phyloP scores from a whole-genome alignment of 2,797 vertebrate species.

The Manis pentadactyla region DNA sequence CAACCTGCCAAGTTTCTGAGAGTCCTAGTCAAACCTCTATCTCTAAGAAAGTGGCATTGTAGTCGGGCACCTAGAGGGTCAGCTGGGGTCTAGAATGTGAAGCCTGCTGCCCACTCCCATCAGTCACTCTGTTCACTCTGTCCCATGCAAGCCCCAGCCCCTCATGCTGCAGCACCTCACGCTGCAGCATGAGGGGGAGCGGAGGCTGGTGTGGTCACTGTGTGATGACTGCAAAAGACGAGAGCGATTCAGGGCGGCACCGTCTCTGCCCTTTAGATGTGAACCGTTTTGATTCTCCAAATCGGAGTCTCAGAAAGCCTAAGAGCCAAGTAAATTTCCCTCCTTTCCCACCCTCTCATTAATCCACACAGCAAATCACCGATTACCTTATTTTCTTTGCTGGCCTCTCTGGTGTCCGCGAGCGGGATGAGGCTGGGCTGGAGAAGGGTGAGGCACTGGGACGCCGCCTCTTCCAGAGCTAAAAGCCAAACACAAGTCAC shows the following conservation, averaged over 20 bases:
- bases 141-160: too few relatives aligned
- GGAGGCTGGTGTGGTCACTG: neutral
- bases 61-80: too few relatives aligned
- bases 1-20: too few relatives aligned
- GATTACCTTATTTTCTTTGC: conserved; percentile 92
- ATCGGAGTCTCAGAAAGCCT: neutral
- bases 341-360: neutral
- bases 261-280: neutral
- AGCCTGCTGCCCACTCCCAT: too few relatives aligned
- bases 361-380: too few relatives aligned
- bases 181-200: neutral
- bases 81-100: too few relatives aligned
- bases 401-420: conserved; percentile 93
- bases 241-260: neutral
- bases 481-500: conserved; percentile 58
- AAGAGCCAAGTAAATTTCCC: neutral
- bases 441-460: conserved; percentile 91
- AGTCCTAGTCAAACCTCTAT: too few relatives aligned
- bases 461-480: conserved; percentile 91
- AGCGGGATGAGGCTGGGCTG: conserved; percentile 93
- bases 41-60: too few relatives aligned
- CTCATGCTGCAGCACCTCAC: too few relatives aligned
- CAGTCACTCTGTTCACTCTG: too few relatives aligned
- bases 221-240: neutral
- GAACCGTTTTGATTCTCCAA: neutral